Evolutionary conservation across 2,797 vertebrate species (phyloP), one percentile per base, ranked within the genome.

Genomic region (Crax fasciolata): DNA sequence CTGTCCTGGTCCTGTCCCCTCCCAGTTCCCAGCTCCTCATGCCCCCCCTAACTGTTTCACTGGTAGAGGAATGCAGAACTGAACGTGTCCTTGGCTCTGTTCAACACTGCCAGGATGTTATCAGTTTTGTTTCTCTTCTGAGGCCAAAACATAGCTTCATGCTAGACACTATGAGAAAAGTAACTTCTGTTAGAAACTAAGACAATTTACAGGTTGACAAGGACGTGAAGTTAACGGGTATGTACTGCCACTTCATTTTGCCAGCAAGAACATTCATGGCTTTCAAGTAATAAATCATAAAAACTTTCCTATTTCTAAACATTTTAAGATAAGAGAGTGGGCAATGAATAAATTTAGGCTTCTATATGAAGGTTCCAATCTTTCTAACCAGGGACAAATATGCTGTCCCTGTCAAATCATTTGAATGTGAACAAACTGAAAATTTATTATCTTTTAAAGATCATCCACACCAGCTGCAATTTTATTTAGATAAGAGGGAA

Each of bases 211-310:
- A 52, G 86, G 74, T 57, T 61, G 73, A 41, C 70, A 83, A 35
- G 97, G 97, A 98, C 96, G 96, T 92, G 93, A 93, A 93, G 84
- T 96, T 97, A 97, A 97, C 93, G 96, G 96, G 93, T 97, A 92
- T 90, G 87, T 95, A 46, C 54, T 41, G 49, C 72, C 85, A 58
- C 61, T 92, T 95, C 90, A 87, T 97, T 98, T 97, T 96, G 94
- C 98, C 98, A 98, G 98, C 97, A 98, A 92, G 97, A 98, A 97
- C 98, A 90, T 97, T 98, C 97, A 97, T 97, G 95, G 97, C 94
- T 98, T 98, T 97, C 93, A 97, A 98, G 98, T 97, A 98, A 98
- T 99, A 99, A 99, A 99, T 99, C 98, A 99, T 98, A 41, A 98
- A 98, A 96, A 97, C 93, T 90, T 98, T 96, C 98, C 98, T 93